phyloP scores from a whole-genome alignment of 2,113 vertebrate species.

The Proteles cristata region DNA sequence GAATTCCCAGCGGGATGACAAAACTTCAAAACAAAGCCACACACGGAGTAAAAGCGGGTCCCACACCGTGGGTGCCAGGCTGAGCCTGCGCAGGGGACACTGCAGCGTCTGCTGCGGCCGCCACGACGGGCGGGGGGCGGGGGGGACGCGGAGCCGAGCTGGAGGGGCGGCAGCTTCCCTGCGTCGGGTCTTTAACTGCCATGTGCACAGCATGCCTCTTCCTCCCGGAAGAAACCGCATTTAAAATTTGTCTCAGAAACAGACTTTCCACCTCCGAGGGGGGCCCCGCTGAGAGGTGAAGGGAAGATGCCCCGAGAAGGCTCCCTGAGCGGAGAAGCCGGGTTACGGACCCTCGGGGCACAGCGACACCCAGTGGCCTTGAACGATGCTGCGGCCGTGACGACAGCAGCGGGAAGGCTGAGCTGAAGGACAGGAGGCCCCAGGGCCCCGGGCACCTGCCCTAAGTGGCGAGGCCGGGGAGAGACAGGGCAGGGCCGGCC shows the following conservation, averaged over 20 bases:
- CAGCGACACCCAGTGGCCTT: slow-evolving; percentile 49
- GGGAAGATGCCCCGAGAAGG: accelerated
- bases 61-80: accelerated
- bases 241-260: background rate
- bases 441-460: background rate
- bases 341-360: accelerated
- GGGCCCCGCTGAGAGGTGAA: background rate
- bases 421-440: background rate
- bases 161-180: accelerated
- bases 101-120: accelerated
- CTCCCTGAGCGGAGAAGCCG: accelerated
- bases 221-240: background rate
- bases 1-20: background rate
- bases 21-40: background rate
- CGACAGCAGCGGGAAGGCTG: accelerated
- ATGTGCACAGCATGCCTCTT: accelerated
- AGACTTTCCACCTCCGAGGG: too few relatives aligned
- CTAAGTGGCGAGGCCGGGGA: too few relatives aligned
- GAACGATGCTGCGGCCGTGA: background rate
- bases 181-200: accelerated
- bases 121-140: background rate
- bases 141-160: background rate
- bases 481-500: background rate
- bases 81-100: accelerated
- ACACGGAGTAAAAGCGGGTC: accelerated